These are phyloP conservation scores for Heliconius congener DNA, from an alignment of 1,140 invertebrate species.

Conservation along the genomic window DNA sequence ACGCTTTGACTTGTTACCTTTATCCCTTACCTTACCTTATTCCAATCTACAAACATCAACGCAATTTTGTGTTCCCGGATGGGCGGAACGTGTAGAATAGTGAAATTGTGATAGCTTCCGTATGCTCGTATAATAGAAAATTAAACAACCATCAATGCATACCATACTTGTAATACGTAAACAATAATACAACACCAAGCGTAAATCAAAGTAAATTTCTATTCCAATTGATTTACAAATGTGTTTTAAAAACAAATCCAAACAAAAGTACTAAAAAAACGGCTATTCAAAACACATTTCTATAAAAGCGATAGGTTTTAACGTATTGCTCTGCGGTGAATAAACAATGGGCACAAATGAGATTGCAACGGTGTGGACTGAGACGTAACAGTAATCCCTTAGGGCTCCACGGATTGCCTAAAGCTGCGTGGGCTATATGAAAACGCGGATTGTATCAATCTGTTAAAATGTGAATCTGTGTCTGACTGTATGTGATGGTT, in stretches of 20 bases:
- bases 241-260: neutral
- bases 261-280: neutral
- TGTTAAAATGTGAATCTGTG: neutral
- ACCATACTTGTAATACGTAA: too few relatives aligned
- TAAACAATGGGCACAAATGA: neutral
- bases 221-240: slow-evolving; percentile 1
- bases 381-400: neutral
- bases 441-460: neutral
- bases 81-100: too few relatives aligned
- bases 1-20: too few relatives aligned
- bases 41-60: too few relatives aligned
- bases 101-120: too few relatives aligned
- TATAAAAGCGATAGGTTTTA: neutral
- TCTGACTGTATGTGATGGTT: neutral
- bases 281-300: neutral
- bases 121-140: too few relatives aligned
- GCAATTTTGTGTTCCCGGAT: too few relatives aligned
- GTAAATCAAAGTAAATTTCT: neutral
- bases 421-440: neutral
- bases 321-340: slow-evolving; percentile 7
- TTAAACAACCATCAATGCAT: too few relatives aligned
- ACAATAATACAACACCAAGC: too few relatives aligned
- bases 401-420: neutral
- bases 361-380: neutral
- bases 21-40: too few relatives aligned